Conservation (phyloP, 2,113 vertebrate genomes). For the Oreochromis tanganicae region DNA sequence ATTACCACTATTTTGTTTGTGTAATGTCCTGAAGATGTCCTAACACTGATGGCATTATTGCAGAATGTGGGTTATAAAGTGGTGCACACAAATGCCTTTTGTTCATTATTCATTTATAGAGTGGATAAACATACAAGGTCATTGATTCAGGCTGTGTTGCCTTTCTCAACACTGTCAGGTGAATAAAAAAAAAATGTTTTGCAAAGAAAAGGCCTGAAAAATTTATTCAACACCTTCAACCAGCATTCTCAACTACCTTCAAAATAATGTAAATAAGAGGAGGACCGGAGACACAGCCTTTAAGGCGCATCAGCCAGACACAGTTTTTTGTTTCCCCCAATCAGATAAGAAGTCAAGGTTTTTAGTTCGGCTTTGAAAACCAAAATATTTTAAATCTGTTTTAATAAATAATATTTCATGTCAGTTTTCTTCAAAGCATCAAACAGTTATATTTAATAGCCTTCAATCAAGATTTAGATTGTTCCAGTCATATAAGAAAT, state of each 20-base stretch:
- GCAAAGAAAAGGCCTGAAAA: neutral
- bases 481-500: neutral
- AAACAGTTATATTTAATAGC: neutral
- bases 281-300: neutral
- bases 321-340: neutral
- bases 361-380: neutral
- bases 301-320: neutral
- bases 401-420: rapidly evolving
- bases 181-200: neutral
- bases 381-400: neutral
- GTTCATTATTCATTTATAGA: constrained; percentile 4
- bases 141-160: neutral
- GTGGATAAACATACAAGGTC: neutral
- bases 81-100: neutral
- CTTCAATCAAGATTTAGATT: neutral
- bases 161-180: neutral
- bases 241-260: neutral
- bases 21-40: neutral
- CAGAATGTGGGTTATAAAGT: neutral
- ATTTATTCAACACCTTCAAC: neutral
- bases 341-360: neutral
- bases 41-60: neutral
- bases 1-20: neutral
- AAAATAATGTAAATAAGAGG: neutral
- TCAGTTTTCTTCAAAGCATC: neutral